phyloP scores from a whole-genome alignment of 1,140 invertebrate genomes.

The Popillia japonica region DNA sequence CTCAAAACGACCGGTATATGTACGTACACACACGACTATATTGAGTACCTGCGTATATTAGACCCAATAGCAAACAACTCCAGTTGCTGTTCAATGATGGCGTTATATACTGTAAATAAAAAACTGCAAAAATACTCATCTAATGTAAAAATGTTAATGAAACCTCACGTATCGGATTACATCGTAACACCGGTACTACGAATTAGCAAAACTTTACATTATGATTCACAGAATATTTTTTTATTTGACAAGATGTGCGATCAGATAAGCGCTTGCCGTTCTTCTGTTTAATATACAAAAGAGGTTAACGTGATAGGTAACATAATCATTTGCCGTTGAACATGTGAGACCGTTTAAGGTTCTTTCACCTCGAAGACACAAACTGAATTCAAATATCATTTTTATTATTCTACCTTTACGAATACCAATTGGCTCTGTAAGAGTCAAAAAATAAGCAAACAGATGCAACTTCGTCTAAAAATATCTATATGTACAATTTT shows the following conservation, averaged over 20 bases:
- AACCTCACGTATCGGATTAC: too few species aligned
- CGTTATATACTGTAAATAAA: too few species aligned
- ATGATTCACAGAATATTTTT: neutral
- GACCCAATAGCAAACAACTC: too few species aligned
- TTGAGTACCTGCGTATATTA: too few species aligned
- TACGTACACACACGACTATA: too few species aligned
- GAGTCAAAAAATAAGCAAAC: slow-evolving; percentile 4
- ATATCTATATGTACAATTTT: too few species aligned
- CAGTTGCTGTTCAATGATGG: too few species aligned
- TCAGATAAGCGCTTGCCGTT: slow-evolving; percentile 21
- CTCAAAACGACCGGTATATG: too few species aligned
- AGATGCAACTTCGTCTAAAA: too few species aligned
- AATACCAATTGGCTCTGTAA: slow-evolving; percentile 7
- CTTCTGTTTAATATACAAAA: slow-evolving; percentile 31
- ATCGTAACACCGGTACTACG: too few species aligned
- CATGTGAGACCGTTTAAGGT: slow-evolving; percentile 36
- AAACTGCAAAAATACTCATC: too few species aligned
- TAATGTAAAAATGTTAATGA: too few species aligned
- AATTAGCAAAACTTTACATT: neutral
- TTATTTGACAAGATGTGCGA: slow-evolving; percentile 17
- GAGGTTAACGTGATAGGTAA: slow-evolving; percentile 27
- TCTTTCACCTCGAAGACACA: slow-evolving; percentile 25
- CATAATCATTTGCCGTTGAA: slow-evolving; percentile 35
- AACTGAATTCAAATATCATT: slow-evolving; percentile 35
- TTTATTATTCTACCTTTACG: slow-evolving; percentile 26